A percentile compares a stretch with the other conserved stretches of the same genome.
These are phyloP conservation scores for Microcebus tavaratra DNA, from an alignment of 2,113 vertebrate genomes.

Conservation along the genomic window DNA sequence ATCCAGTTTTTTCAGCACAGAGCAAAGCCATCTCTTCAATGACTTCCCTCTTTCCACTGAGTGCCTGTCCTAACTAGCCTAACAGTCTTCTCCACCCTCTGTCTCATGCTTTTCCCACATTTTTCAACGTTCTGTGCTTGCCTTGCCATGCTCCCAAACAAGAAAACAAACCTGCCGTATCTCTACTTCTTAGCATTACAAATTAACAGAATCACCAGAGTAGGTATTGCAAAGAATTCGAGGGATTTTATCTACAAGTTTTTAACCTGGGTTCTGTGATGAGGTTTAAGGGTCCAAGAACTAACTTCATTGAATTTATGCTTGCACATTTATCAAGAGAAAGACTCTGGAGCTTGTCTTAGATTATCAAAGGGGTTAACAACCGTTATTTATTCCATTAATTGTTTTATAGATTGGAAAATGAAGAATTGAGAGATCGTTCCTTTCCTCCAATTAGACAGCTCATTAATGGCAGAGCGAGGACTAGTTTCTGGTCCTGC, in stretches of 20 bases:
- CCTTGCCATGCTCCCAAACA: not conserved
- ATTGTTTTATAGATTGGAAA: constrained; percentile 7
- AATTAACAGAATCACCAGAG: not conserved
- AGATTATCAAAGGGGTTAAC: not conserved
- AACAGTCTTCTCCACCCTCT: not conserved
- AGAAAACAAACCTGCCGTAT: not conserved
- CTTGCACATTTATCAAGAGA: not conserved
- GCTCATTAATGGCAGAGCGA: not conserved
- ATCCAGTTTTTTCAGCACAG: not conserved
- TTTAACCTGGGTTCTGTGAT: not conserved
- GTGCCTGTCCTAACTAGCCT: not conserved
- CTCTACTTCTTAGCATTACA: not conserved
- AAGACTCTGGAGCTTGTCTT: not conserved
- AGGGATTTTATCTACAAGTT: not conserved
- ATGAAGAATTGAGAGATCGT: not conserved
- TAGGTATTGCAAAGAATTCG: not conserved
- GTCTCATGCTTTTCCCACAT: not conserved
- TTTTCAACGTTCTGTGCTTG: not conserved
- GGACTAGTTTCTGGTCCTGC: not conserved
- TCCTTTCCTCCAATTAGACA: not conserved
- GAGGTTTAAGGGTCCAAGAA: not conserved
- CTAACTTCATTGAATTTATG: not conserved
- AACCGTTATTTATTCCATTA: not conserved
- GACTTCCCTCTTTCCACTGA: not conserved
- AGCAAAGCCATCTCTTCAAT: not conserved